Percentiles rank a stretch among this genome's conserved stretches.
phyloP scores from a whole-genome alignment of 2,888 invertebrate species.

The Strigamia transsilvanica region DNA sequence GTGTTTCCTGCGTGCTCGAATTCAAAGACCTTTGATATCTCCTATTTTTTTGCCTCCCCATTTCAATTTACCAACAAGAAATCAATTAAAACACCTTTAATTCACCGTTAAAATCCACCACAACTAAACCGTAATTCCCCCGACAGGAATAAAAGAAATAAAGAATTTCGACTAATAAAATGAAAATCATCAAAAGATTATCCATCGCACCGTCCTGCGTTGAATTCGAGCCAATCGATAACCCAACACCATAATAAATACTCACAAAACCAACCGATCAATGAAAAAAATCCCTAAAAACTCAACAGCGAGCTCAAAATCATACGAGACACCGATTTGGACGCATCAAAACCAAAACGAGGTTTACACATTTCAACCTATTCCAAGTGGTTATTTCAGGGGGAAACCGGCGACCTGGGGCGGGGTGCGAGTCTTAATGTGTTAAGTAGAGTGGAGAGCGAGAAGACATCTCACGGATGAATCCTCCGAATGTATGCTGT shows the following conservation, averaged over 20 bases:
- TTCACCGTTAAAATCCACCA: conserved; percentile 4
- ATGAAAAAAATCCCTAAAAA: neutral
- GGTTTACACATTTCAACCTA: neutral
- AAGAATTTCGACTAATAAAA: neutral
- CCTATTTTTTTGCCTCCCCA: conserved; percentile 48
- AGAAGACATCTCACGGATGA: conserved; percentile 26
- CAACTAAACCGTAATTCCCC: neutral
- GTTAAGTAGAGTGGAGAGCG: conserved; percentile 27
- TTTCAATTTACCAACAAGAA: conserved; percentile 24
- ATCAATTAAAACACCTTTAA: neutral
- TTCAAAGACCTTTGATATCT: conserved; percentile 43
- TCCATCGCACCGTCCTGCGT: neutral
- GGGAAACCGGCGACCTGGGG: conserved; percentile 8
- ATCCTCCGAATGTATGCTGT: neutral
- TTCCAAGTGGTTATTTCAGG: neutral
- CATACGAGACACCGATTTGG: neutral
- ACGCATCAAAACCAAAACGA: neutral
- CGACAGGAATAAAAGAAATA: neutral
- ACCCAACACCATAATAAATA: neutral
- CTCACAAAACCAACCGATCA: neutral
- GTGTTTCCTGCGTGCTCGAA: neutral
- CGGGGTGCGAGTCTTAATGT: conserved; percentile 3
- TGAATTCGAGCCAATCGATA: neutral
- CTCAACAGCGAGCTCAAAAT: neutral
- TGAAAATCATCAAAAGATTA: neutral